Conservation (phyloP, 2,888 invertebrate genomes). For the Dyspetes luteomarginatus region DNA sequence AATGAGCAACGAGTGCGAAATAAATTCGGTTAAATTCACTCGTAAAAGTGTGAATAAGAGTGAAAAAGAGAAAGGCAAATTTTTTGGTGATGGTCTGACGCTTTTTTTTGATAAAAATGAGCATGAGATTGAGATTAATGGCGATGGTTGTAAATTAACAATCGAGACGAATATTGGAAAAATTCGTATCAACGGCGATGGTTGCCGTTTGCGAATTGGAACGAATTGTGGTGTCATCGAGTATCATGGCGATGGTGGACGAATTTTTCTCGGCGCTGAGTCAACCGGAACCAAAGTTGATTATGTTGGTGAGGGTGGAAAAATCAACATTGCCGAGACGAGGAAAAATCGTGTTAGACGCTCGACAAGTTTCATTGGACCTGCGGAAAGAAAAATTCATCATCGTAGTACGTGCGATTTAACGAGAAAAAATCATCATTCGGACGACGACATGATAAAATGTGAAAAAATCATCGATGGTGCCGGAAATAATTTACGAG, state of each 20-base stretch:
- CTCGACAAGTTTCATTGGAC: constrained; percentile 12
- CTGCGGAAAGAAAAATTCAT: neutral
- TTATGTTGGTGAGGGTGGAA: constrained; percentile 77
- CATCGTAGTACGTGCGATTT: neutral
- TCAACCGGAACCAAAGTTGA: constrained; percentile 70
- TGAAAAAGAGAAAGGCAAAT: constrained; percentile 51
- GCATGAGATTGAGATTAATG: constrained; percentile 71
- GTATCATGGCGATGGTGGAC: constrained; percentile 78
- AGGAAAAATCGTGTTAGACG: neutral
- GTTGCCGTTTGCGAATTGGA: constrained; percentile 71
- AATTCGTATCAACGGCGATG: constrained; percentile 77
- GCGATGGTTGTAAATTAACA: constrained; percentile 77
- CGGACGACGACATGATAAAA: too few relatives aligned
- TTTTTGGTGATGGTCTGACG: constrained; percentile 75
- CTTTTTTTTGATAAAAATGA: constrained; percentile 73
- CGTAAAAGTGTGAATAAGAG: neutral
- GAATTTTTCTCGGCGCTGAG: constrained; percentile 72
- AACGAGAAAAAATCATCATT: neutral
- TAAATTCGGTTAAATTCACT: neutral
- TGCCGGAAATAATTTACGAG: neutral
- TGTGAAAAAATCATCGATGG: too few relatives aligned
- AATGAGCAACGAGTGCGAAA: constrained; percentile 9
- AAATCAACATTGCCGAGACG: constrained; percentile 54
- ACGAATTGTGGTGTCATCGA: constrained; percentile 75
- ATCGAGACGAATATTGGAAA: constrained; percentile 73